Conservation (phyloP, 2,113 vertebrate genomes). For the Pterocles burchelli region DNA sequence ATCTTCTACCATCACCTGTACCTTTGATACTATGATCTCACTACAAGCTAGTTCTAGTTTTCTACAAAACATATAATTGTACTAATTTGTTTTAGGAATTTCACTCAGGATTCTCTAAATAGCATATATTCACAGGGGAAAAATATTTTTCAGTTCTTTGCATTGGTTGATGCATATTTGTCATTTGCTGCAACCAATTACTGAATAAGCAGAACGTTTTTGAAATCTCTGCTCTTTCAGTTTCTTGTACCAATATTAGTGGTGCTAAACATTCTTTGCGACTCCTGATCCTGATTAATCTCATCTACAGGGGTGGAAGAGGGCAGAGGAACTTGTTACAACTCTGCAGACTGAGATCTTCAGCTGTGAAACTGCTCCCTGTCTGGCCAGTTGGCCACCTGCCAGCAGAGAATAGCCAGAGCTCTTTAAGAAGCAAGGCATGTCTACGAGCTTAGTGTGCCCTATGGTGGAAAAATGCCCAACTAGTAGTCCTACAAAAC, state of each 20-base stretch:
- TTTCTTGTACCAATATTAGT: not conserved
- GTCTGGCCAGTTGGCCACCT: not conserved
- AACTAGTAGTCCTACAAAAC: not conserved
- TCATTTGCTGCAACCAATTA: not conserved
- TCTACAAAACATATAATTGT: not conserved
- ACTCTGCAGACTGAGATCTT: not conserved
- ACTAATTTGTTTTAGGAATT: not conserved
- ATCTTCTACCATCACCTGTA: not conserved
- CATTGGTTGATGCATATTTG: not conserved
- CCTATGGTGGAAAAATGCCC: not conserved
- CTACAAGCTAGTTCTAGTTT: not conserved
- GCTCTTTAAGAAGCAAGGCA: not conserved
- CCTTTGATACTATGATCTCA: not conserved
- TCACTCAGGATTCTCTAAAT: not conserved
- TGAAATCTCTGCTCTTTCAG: not conserved
- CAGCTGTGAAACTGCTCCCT: not conserved
- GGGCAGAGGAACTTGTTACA: not conserved
- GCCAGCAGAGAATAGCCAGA: not conserved
- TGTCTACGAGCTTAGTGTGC: fast-evolving
- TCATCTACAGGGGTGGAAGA: not conserved
- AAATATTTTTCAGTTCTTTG: not conserved
- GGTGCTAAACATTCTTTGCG: not conserved
- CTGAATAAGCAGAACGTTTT: not conserved
- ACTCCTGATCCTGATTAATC: not conserved
- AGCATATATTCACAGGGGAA: not conserved